A percentile compares a stretch with the other conserved stretches of the same genome.
Conservation (phyloP, 2,113 vertebrate genomes). For the Neolamprologus hecqui region DNA sequence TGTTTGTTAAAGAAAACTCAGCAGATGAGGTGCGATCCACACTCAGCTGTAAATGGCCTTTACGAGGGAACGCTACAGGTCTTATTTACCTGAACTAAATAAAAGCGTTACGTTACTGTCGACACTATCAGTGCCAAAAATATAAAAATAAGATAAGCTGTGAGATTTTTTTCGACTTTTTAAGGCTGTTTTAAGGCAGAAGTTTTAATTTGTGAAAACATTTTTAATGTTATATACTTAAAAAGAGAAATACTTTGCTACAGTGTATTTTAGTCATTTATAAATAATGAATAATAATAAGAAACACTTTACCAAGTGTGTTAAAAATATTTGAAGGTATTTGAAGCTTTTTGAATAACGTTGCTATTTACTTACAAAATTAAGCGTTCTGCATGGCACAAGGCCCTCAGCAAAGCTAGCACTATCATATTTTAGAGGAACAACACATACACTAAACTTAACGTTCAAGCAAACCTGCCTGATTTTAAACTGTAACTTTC, state of each 20-base stretch:
- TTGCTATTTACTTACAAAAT: not conserved
- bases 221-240: not conserved
- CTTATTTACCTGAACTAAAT: not conserved
- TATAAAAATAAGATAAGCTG: not conserved
- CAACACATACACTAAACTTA: not conserved
- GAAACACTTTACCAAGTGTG: not conserved
- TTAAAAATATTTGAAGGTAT: not conserved
- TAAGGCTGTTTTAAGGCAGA: not conserved
- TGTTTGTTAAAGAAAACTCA: not conserved
- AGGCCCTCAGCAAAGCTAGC: not conserved
- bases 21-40: not conserved
- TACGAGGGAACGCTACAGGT: not conserved
- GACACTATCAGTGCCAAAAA: not conserved
- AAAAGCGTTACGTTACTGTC: fast-evolving
- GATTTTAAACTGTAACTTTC: not conserved
- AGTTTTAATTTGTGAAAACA: not conserved
- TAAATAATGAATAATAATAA: not conserved
- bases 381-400: not conserved
- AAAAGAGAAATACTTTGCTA: not conserved
- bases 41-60: not conserved
- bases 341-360: not conserved
- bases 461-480: not conserved
- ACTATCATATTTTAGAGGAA: not conserved
- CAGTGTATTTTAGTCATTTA: not conserved
- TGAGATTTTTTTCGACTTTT: not conserved